These are phyloP conservation scores for Oscheius myriophilus DNA, from an alignment of 2,888 invertebrate species.

Conservation along the genomic window DNA sequence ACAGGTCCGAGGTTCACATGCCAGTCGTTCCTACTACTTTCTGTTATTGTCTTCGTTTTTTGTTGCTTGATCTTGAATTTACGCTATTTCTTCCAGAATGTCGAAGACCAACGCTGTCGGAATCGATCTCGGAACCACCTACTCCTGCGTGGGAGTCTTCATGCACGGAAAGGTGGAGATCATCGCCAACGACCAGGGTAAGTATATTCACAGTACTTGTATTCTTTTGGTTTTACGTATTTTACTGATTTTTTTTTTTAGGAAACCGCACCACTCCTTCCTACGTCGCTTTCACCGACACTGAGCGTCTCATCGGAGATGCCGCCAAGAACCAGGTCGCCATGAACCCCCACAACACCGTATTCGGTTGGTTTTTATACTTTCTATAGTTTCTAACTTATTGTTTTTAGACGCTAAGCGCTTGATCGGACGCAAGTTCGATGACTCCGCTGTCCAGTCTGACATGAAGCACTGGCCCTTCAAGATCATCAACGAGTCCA, in stretches of 20 bases:
- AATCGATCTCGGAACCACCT: too few relatives aligned
- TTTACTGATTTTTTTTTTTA: too few relatives aligned
- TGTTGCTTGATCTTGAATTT: too few relatives aligned
- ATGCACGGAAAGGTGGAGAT: slow-evolving; percentile 75
- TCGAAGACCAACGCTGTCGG: slow-evolving; percentile 65
- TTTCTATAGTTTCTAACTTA: background rate
- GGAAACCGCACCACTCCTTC: slow-evolving; percentile 74
- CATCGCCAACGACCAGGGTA: slow-evolving; percentile 74
- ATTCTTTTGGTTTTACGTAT: too few relatives aligned
- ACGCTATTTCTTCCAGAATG: too few relatives aligned
- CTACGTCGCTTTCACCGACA: slow-evolving; percentile 75
- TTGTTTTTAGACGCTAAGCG: slow-evolving; percentile 69
- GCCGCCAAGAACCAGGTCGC: slow-evolving; percentile 75
- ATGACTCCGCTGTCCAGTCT: slow-evolving; percentile 71
- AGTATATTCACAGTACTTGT: slow-evolving; percentile 58
- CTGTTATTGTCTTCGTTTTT: too few relatives aligned
- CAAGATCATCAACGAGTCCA: slow-evolving; percentile 69
- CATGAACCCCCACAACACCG: slow-evolving; percentile 74
- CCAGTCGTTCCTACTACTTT: too few relatives aligned
- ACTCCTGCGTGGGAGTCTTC: slow-evolving; percentile 71
- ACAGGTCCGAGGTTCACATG: too few relatives aligned
- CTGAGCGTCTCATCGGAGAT: slow-evolving; percentile 74
- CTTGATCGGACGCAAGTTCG: slow-evolving; percentile 74
- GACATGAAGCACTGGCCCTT: slow-evolving; percentile 72
- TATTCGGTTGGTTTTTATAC: slow-evolving; percentile 72